Conservation (phyloP, 2,797 vertebrate genomes). For the Macroramphosus scolopax region DNA sequence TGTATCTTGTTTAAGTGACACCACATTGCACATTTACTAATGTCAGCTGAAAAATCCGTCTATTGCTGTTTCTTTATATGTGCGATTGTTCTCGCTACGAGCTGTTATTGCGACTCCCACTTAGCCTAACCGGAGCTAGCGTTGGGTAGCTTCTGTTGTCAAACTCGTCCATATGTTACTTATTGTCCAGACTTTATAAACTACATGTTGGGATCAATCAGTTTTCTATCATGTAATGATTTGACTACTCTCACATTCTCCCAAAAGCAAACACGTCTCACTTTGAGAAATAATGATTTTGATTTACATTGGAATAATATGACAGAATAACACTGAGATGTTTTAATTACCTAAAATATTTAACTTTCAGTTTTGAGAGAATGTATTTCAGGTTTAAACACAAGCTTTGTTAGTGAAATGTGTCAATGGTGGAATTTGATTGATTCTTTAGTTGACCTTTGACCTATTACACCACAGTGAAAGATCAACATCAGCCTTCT, state of each 20-base stretch:
- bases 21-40: background rate
- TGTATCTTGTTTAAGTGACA: background rate
- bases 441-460: slow-evolving; percentile 52
- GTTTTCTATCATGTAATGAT: too few relatives aligned
- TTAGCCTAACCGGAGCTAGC: slow-evolving; percentile 23
- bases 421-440: slow-evolving; percentile 13
- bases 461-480: slow-evolving; percentile 29
- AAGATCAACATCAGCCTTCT: slow-evolving; percentile 20
- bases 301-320: background rate
- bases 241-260: too few relatives aligned
- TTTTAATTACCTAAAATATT: slow-evolving; percentile 1
- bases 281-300: too few relatives aligned
- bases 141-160: slow-evolving; percentile 8
- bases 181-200: too few relatives aligned
- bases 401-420: background rate
- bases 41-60: slow-evolving; percentile 28
- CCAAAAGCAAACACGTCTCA: too few relatives aligned
- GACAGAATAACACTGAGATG: background rate
- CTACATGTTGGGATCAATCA: too few relatives aligned
- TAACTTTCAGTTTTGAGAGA: background rate
- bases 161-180: background rate
- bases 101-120: slow-evolving; percentile 4
- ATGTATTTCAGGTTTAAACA: background rate
- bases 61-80: slow-evolving; percentile 20
- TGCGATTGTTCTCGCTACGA: slow-evolving; percentile 12